Base-by-base conservation (phyloP, 37 sponge, comb jelly and placozoan genomes). In the Geodia barretti region DNA sequence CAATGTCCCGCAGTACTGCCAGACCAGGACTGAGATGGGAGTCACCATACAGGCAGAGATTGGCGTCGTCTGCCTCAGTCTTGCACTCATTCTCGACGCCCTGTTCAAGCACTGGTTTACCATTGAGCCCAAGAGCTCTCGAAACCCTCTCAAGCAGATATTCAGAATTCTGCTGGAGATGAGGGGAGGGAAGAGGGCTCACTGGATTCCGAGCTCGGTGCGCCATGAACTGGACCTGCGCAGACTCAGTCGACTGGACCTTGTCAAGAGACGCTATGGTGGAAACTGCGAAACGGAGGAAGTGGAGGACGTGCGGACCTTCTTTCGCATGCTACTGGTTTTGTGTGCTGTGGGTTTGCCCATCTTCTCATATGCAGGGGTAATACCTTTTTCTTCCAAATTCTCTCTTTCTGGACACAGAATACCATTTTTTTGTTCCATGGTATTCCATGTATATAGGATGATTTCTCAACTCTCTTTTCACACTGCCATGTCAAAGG, bases 251-350 rank as follows among this genome's bases (percentile, higher is more conserved):
- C 39, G 84, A 32, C 21, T 85, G 64, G 86, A 85, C 33, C 64
- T 71, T 11, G 64, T 47, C 17, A 85, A 85, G 78, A 78, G 25
- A 28, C 54, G 79, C 33, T 85, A 85, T 78, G 86, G 86, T 61
- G 86, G 86, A 24, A 39, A 62, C 36, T 85, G 47, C 62, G 72
- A 78, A 25, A 85, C 86, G 32, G 86, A 85, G 35, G 64, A 85
- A 25, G 79, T 85, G 7, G 86, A 85, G 64, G 62, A 85, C 62
- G 86, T 85, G 0, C 42, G 73, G 29, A 85, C 86, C 1, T 78
- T 85, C 54, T 78, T 85, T 29, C 40, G 65, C 4, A 62, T 85
- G n/a, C n/a, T 73, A 25, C 73, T 78, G 7, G 79, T 85, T 3
- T 39, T 85, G 2, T 11, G 37, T 11, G 28, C 62, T 35, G 41